Evolutionary conservation across 1,140 invertebrate genomes (phyloP).

Genomic region (Eumaeus atala): DNA sequence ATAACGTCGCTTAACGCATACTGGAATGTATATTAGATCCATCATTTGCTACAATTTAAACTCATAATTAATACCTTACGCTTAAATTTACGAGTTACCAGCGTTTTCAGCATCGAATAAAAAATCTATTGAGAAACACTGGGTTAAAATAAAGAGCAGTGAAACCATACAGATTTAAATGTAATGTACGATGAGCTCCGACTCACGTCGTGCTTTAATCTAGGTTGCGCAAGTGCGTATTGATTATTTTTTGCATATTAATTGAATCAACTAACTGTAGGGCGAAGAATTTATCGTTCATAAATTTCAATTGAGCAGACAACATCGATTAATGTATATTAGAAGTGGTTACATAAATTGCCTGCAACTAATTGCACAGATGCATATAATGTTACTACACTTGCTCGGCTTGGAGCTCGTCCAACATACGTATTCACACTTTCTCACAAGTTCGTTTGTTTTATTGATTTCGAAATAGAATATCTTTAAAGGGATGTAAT

Average conservation of each 20-base stretch:
- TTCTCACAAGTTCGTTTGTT: conserved; percentile 2
- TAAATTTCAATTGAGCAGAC: conserved; percentile 19
- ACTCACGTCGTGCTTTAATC: too few relatives aligned
- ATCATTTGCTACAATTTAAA: too few relatives aligned
- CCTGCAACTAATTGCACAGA: conserved; percentile 33
- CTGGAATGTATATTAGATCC: too few relatives aligned
- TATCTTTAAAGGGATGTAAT: conserved; percentile 3
- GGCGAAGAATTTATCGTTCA: conserved; percentile 5
- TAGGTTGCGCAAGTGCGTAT: too few relatives aligned
- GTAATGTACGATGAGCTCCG: too few relatives aligned
- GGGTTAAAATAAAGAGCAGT: too few relatives aligned
- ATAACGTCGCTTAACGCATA: too few relatives aligned
- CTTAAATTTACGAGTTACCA: too few relatives aligned
- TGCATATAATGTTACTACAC: conserved; percentile 28
- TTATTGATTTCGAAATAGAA: conserved; percentile 9
- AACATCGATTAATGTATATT: conserved; percentile 18
- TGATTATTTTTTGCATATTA: conserved; percentile 3
- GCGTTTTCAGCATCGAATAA: too few relatives aligned
- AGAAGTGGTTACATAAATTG: conserved; percentile 21
- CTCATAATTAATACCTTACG: too few relatives aligned
- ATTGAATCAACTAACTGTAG: neutral
- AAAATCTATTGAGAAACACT: too few relatives aligned
- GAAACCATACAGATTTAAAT: too few relatives aligned
- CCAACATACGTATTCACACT: conserved; percentile 17
- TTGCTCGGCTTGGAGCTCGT: conserved; percentile 29